phyloP scores from a whole-genome alignment of 2,888 invertebrate genomes.

The Copidosoma aretas region DNA sequence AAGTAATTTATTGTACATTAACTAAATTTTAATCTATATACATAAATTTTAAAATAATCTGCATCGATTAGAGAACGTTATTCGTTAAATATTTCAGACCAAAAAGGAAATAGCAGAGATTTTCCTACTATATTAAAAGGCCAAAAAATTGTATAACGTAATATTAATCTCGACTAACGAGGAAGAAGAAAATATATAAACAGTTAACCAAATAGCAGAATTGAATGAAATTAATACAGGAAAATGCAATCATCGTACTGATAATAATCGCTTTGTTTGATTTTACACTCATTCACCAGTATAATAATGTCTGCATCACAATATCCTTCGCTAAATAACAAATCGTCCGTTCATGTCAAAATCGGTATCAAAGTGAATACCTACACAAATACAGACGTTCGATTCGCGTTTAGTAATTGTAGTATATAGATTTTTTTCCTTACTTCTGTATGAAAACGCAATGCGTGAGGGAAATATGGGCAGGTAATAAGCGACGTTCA shows the following conservation, averaged over 20 bases:
- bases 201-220: too few species aligned
- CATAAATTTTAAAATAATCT: constrained; percentile 15
- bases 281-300: constrained; percentile 33
- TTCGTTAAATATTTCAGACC: constrained; percentile 5
- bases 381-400: background rate
- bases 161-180: too few species aligned
- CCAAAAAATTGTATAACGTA: too few species aligned
- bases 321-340: background rate
- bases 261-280: constrained; percentile 34
- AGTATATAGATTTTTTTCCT: background rate
- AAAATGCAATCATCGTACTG: constrained; percentile 18
- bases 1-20: constrained; percentile 21
- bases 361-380: constrained; percentile 17
- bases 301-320: constrained; percentile 20
- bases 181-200: too few species aligned
- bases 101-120: background rate
- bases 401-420: background rate
- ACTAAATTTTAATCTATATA: constrained; percentile 26
- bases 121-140: background rate
- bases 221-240: constrained; percentile 13
- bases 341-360: background rate
- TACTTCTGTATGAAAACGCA: constrained; percentile 45
- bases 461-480: background rate
- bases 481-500: constrained; percentile 42
- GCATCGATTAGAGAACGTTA: background rate